Evolutionary conservation across 1,140 invertebrate genomes (phyloP).

Genomic region (Mylabris phalerata): DNA sequence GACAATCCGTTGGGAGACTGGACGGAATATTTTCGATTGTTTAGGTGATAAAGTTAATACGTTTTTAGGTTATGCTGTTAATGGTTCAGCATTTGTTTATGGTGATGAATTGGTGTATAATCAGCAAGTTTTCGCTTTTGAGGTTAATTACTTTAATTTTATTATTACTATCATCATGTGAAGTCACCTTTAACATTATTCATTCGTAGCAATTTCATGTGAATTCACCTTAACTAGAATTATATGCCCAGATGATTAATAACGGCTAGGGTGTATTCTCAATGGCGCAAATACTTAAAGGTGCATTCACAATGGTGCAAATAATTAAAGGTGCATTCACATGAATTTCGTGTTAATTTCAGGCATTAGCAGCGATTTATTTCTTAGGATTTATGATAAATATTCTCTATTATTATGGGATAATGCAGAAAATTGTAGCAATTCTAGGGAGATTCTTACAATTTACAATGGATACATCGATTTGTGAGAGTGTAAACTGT

Average conservation of each 20-base stretch:
- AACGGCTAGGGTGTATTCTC: not conserved
- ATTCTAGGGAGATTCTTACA: constrained; percentile 74
- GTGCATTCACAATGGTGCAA: not conserved
- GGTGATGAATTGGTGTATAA: constrained; percentile 59
- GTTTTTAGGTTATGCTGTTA: constrained; percentile 72
- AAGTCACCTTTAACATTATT: too few species aligned
- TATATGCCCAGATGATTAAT: not conserved
- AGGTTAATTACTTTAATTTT: constrained; percentile 46
- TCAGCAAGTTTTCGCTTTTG: constrained; percentile 66
- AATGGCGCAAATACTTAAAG: not conserved
- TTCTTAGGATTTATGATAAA: constrained; percentile 86
- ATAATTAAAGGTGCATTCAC: not conserved
- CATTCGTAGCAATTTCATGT: not conserved
- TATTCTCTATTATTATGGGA: constrained; percentile 80
- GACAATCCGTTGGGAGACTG: constrained; percentile 76
- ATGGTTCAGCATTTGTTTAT: constrained; percentile 81
- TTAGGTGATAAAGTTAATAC: constrained; percentile 69
- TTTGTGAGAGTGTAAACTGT: constrained; percentile 87
- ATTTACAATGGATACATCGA: constrained; percentile 71
- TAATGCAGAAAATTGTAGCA: constrained; percentile 80
- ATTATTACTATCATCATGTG: too few species aligned
- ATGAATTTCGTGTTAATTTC: constrained; percentile 28
- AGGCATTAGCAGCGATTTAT: constrained; percentile 80
- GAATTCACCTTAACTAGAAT: not conserved
- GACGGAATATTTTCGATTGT: constrained; percentile 71